A percentile compares a stretch with the other conserved stretches of the same genome.
Evolutionary conservation across 2,113 vertebrate genomes (phyloP).

Genomic region (Azemiops feae): DNA sequence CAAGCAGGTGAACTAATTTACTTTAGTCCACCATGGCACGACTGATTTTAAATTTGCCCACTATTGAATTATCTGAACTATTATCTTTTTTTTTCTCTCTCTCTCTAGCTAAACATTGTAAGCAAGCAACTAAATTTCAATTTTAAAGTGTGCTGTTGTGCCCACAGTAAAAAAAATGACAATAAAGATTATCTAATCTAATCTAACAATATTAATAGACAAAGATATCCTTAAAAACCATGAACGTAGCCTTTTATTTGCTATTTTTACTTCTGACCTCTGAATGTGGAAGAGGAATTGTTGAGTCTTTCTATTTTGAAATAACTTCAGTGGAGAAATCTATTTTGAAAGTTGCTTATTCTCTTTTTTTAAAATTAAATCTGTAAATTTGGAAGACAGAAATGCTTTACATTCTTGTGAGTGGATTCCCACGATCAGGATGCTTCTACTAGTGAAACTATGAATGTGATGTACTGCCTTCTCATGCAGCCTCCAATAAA

Average conservation of each 20-base stretch:
- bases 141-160: too few species aligned
- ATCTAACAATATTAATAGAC: conserved; percentile 1
- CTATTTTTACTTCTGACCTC: not conserved
- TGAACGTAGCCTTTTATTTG: conserved; percentile 19
- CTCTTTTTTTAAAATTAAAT: not conserved
- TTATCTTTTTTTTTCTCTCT: not conserved
- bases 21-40: not conserved
- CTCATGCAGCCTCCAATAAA: not conserved
- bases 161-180: too few species aligned
- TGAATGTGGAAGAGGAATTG: too few species aligned
- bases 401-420: not conserved
- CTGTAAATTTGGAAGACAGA: not conserved
- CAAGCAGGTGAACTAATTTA: not conserved
- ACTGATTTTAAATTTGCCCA: not conserved
- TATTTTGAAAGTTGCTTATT: not conserved
- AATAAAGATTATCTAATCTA: too few species aligned
- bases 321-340: not conserved
- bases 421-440: not conserved
- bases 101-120: not conserved
- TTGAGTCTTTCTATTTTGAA: not conserved
- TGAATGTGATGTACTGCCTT: not conserved
- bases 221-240: conserved; percentile 37
- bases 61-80: not conserved
- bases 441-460: not conserved
- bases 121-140: too few species aligned